Percentiles rank a stretch among this genome's conserved stretches.
Conservation (phyloP, 1,140 invertebrate genomes). For the Atta cephalotes region DNA sequence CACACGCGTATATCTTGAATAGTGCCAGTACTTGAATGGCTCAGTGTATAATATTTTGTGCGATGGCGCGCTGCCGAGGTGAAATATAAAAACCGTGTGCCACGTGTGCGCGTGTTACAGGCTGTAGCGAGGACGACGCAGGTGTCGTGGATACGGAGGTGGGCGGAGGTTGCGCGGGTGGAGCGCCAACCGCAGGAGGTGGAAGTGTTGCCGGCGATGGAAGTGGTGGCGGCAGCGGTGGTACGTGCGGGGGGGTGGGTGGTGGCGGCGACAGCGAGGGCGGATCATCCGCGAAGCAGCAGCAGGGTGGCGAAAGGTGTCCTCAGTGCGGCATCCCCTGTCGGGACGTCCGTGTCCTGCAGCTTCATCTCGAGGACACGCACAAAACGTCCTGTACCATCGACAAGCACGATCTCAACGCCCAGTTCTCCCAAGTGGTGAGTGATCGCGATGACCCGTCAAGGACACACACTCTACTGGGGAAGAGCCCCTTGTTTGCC, state of each 20-base stretch:
- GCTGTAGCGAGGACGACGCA: conserved; percentile 85
- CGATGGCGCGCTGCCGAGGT: conserved; percentile 32
- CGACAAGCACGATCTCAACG: conserved; percentile 84
- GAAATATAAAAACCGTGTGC: conserved; percentile 61
- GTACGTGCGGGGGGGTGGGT: conserved; percentile 60
- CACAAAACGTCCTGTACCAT: conserved; percentile 83
- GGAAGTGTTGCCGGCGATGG: conserved; percentile 59
- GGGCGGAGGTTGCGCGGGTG: conserved; percentile 82
- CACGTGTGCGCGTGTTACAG: conserved; percentile 78
- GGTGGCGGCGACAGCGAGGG: conserved; percentile 66
- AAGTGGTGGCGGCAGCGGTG: conserved; percentile 37
- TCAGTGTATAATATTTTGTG: not conserved
- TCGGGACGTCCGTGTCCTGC: conserved; percentile 83
- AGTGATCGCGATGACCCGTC: conserved; percentile 75
- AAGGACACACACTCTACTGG: conserved; percentile 58
- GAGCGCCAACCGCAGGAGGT: conserved; percentile 77
- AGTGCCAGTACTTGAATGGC: not conserved
- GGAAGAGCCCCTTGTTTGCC: not conserved
- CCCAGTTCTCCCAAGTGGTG: conserved; percentile 86
- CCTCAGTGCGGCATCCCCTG: conserved; percentile 84
- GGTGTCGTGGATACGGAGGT: conserved; percentile 82
- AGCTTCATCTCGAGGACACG: conserved; percentile 84
- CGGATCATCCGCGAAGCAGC: conserved; percentile 55
- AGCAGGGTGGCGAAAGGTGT: conserved; percentile 80
- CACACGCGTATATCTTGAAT: not conserved